These are phyloP conservation scores for Drosophila mimica DNA, from an alignment of 2,888 invertebrate genomes.

Conservation along the genomic window DNA sequence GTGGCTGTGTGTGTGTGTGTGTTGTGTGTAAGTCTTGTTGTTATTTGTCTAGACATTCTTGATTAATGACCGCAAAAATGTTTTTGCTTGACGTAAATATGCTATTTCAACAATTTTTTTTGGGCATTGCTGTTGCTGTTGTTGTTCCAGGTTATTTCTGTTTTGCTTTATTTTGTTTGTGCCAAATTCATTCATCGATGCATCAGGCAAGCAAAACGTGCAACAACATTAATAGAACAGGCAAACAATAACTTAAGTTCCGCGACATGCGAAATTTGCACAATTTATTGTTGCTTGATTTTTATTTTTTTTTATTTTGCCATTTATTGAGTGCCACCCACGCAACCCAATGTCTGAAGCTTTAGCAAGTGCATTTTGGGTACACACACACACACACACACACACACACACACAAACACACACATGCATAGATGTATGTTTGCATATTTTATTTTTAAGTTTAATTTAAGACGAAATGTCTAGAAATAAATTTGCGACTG, in stretches of 20 bases:
- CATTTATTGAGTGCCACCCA: background rate
- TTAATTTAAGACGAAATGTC: conserved; percentile 68
- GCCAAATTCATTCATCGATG: conserved; percentile 61
- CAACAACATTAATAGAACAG: conserved; percentile 27
- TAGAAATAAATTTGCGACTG: conserved; percentile 61
- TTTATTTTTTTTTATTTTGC: background rate
- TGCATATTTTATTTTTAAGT: conserved; percentile 56
- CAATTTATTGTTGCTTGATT: background rate
- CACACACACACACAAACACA: background rate
- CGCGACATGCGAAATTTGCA: conserved; percentile 12
- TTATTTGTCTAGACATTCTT: conserved; percentile 70
- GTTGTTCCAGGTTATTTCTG: conserved; percentile 44
- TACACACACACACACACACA: conserved; percentile 6
- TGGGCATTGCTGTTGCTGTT: conserved; percentile 18
- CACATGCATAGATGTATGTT: background rate
- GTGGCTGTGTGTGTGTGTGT: background rate
- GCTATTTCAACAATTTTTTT: conserved; percentile 39
- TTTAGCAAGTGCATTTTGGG: conserved; percentile 49
- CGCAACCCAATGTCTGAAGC: conserved; percentile 16
- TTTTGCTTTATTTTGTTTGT: conserved; percentile 36
- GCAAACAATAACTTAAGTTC: conserved; percentile 3
- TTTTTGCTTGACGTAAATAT: conserved; percentile 12
- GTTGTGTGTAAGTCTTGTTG: conserved; percentile 35
- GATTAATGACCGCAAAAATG: conserved; percentile 59
- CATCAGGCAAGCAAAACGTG: conserved; percentile 50